Base-by-base conservation (phyloP, 1,140 invertebrate genomes). In the Drosophila takahashii region DNA sequence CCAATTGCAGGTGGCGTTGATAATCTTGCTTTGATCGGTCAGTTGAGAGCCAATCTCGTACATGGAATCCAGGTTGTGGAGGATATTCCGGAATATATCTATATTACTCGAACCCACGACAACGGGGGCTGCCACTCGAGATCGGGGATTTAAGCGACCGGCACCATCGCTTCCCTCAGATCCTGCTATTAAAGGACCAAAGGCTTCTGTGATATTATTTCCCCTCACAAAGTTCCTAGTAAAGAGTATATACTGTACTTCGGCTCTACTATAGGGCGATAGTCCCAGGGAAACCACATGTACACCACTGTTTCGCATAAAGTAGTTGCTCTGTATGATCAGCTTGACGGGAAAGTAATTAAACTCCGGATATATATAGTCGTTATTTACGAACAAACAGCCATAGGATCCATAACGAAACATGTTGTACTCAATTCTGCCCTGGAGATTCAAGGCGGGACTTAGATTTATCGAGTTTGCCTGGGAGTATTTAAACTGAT, bases 11-110 rank as follows among this genome's bases (percentile, higher is more conserved):
- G 97, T 97, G 69, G 97, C 98, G 91, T 99, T 97, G 8, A 99
- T 96, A n/a, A 95, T 93, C 92, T 97, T 96, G 77, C 97, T 98
- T 86, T 99, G 98, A 91, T 99, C 98, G 79, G 97, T 95, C 2
- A 99, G 93, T 89, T 99, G 98, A 1, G 97, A 98, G 1, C 97
- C 98, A 48, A 99, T 96, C 93, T 99, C 98, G 91, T 97, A 99
- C 57, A 74, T 57, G 2, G 97, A 98, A 51, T 96, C 95, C 0
- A 95, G 95, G 93, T 99, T 99, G 58, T 97, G 95, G 44, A 99
- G 95, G 64, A 98, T 97, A 92, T 99, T 99, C 64, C 98, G 93
- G 79, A 95, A 97, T 3, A 99, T 94, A 44, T 96, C 93, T 0
- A 99, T 95, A 92, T 99, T 99, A 61, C 96, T 97, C 0, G 97